Evolutionary conservation across 2,797 vertebrate genomes (phyloP).

Genomic region (Halcyon smyrnensis): DNA sequence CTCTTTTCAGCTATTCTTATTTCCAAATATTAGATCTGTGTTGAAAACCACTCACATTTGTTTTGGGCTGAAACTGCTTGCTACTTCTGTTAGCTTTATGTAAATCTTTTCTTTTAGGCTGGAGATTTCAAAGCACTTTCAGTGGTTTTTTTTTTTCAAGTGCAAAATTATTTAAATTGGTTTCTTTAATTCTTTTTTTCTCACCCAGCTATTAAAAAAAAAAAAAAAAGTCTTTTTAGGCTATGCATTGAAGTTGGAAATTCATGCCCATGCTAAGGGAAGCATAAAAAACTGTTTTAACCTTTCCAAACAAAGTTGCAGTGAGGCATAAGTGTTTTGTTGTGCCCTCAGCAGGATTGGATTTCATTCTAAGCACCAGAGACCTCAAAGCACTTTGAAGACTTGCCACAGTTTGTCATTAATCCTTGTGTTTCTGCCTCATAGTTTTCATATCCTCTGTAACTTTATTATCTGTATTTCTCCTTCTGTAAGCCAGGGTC

Average conservation of each 20-base stretch:
- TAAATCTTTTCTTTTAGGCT: neutral
- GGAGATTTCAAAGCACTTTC: neutral
- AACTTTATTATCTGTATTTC: conserved; percentile 10
- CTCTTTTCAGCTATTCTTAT: neutral
- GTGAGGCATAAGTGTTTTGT: neutral
- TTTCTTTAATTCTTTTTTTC: neutral
- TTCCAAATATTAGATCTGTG: neutral
- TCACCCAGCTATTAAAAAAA: neutral
- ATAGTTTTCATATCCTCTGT: neutral
- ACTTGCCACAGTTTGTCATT: conserved; percentile 23
- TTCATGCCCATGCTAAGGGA: neutral
- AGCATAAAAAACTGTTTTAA: neutral
- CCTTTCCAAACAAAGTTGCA: neutral
- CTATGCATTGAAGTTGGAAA: neutral
- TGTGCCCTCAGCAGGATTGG: neutral
- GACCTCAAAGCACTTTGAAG: conserved; percentile 48
- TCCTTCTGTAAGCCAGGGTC: neutral
- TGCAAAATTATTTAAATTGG: conserved; percentile 25
- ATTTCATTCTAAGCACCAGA: conserved; percentile 31
- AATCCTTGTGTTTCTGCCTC: conserved; percentile 10
- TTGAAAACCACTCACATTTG: neutral
- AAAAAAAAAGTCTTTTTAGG: neutral
- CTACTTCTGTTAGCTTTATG: neutral
- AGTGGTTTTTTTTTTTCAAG: neutral
- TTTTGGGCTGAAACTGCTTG: neutral